Conservation (phyloP, 2,797 vertebrate species). For the Gymnodraco acuticeps region DNA sequence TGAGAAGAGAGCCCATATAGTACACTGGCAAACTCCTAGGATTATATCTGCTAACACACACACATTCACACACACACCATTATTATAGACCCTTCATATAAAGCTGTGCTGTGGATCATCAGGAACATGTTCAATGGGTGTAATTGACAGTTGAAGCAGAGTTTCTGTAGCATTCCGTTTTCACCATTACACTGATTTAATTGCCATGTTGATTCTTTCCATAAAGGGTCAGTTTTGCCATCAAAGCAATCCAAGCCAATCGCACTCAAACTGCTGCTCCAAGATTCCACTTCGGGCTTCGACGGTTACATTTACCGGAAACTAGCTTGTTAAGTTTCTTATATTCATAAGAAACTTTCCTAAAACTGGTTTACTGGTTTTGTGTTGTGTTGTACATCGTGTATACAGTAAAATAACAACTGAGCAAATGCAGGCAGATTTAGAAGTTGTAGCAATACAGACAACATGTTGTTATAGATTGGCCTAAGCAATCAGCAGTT, state of each 20-base stretch:
- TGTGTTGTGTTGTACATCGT: background rate
- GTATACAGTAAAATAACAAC: background rate
- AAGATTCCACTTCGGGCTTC: constrained; percentile 17
- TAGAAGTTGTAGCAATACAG: background rate
- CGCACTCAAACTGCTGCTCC: constrained; percentile 15
- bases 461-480: constrained; percentile 3
- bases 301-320: background rate
- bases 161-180: constrained; percentile 10
- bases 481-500: background rate
- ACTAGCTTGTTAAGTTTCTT: background rate
- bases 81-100: constrained; percentile 16
- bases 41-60: constrained; percentile 4
- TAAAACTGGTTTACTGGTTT: background rate
- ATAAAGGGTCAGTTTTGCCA: constrained; percentile 31
- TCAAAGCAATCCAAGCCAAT: constrained; percentile 21
- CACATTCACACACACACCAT: background rate
- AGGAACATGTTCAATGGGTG: constrained; percentile 16
- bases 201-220: constrained; percentile 1
- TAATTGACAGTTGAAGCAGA: constrained; percentile 14
- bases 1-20: constrained; percentile 9
- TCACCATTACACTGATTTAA: background rate
- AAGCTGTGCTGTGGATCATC: constrained; percentile 25
- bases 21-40: constrained; percentile 27
- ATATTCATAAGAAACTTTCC: background rate
- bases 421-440: no score